A percentile compares a stretch with the other conserved stretches of the same genome.
These are phyloP conservation scores for Pegoplata infirma DNA, from an alignment of 2,888 invertebrate species.

Conservation along the genomic window DNA sequence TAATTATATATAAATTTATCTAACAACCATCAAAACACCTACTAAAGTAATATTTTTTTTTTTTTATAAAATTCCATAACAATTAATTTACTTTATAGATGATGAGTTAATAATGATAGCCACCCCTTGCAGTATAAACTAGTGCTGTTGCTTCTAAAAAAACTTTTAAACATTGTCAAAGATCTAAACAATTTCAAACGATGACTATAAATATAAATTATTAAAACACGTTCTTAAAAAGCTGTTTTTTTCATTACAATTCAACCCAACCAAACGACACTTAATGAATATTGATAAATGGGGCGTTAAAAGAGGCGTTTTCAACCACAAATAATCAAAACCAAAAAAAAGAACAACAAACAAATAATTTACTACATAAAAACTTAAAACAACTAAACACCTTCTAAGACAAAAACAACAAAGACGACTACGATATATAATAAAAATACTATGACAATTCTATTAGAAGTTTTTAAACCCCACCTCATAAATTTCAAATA, in stretches of 20 bases:
- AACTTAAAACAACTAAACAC: conserved; percentile 52
- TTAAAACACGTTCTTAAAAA: conserved; percentile 53
- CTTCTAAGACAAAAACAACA: conserved; percentile 37
- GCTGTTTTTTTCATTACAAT: conserved; percentile 43
- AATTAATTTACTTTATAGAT: conserved; percentile 71
- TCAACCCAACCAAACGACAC: conserved; percentile 67
- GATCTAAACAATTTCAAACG: conserved; percentile 49
- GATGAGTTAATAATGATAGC: conserved; percentile 71
- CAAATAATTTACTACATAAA: conserved; percentile 49
- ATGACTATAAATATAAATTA: conserved; percentile 65
- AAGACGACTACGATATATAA: too few species aligned
- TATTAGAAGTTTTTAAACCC: conserved; percentile 51
- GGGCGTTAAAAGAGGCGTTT: conserved; percentile 73
- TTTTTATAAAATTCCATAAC: conserved; percentile 10
- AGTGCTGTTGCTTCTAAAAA: conserved; percentile 12
- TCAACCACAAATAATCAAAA: conserved; percentile 32
- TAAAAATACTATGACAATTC: conserved; percentile 53
- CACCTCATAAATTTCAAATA: conserved; percentile 50
- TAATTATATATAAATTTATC: background rate
- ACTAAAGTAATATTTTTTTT: background rate
- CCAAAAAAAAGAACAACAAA: conserved; percentile 30
- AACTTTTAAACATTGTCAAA: conserved; percentile 12
- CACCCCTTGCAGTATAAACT: conserved; percentile 63
- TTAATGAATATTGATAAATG: conserved; percentile 76
- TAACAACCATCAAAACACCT: background rate